Base-by-base conservation (phyloP, 23 tunicate genomes). In the Clavelina lepadiformis region DNA sequence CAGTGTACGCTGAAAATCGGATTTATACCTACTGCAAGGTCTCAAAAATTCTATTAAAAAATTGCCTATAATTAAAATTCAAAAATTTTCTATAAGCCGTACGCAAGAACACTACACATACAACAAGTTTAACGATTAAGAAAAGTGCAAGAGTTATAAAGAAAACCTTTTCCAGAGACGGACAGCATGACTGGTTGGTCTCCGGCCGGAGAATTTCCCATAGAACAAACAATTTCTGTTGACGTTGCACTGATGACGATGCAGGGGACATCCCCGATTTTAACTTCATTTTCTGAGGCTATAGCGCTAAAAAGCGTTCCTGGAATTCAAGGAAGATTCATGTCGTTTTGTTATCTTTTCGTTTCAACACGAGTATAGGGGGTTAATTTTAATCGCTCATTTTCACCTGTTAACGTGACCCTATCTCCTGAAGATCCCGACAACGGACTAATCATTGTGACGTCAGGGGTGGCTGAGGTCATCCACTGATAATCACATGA, bases 171-270 rank as follows among this genome's bases (percentile, higher is more conserved):
- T 38, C 38, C 74, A 44, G 31, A 15, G 3, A 65, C 80, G 15
- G 45, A 38, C 1, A 74, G 52, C 19, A 51, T 11, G n/a, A 82
- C 33, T 2, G 68, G 31, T 56, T 82, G 91, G 6, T 27, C 35
- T 3, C 91, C 91, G 30, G 71, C 67, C 24, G 91, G 91, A 0
- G 91, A 73, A 28, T 73, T 55, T 27, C 69, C 75, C 56, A 82
- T 13, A 1, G 68, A 45, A 46, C 80, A 82, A 3, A 38, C 38
- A n/a, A 73, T 23, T n/a, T 67, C 38, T 11, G 75, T 82, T 11
- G 15, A 68, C 4, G 36, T 33, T 15, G 80, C 20, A 3, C 58
- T 33, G 5, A 56, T 30, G 4, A 67, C 75, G 8, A 21, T 33
- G 46, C 80, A 82, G 3, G 24, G 51, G 5, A 73, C 80, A 6